These are phyloP conservation scores for Spea hammondii DNA, from an alignment of 2,797 vertebrate species.

Conservation along the genomic window DNA sequence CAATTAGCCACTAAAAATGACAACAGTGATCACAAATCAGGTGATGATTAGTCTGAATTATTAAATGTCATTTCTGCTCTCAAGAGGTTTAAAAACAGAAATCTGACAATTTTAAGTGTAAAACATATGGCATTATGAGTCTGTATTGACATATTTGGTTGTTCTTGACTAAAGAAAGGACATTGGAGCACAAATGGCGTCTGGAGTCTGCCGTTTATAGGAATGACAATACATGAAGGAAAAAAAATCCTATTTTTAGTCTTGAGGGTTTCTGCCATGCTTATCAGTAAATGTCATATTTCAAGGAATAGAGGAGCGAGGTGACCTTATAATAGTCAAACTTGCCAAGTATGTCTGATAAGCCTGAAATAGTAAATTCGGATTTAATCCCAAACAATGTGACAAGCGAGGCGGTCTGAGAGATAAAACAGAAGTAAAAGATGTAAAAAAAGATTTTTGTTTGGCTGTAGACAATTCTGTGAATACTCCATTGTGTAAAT, in stretches of 20 bases:
- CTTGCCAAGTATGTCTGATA: not conserved
- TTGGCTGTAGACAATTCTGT: not conserved
- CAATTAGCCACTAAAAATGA: no score
- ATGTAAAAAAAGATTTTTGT: not conserved
- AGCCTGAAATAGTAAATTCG: not conserved
- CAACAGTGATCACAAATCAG: no score
- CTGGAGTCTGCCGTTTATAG: not conserved
- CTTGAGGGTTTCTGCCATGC: not conserved
- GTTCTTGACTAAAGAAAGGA: no score
- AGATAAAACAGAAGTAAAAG: not conserved
- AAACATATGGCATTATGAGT: no score
- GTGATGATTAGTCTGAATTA: no score
- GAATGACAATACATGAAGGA: not conserved
- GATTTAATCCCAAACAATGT: not conserved
- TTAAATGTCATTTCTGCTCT: no score
- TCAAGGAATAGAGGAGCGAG: not conserved
- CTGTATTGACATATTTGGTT: no score
- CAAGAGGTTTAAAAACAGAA: no score
- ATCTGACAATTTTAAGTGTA: no score
- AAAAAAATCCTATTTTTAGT: not conserved
- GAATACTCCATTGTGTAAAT: no score
- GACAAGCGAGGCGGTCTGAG: not conserved
- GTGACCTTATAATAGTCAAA: conserved; percentile 2
- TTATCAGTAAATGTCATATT: conserved; percentile 13
- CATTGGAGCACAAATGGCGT: no score